These are phyloP conservation scores for Lepidocolaptes lacrymiger DNA, from an alignment of 2,797 vertebrate genomes.

Conservation along the genomic window DNA sequence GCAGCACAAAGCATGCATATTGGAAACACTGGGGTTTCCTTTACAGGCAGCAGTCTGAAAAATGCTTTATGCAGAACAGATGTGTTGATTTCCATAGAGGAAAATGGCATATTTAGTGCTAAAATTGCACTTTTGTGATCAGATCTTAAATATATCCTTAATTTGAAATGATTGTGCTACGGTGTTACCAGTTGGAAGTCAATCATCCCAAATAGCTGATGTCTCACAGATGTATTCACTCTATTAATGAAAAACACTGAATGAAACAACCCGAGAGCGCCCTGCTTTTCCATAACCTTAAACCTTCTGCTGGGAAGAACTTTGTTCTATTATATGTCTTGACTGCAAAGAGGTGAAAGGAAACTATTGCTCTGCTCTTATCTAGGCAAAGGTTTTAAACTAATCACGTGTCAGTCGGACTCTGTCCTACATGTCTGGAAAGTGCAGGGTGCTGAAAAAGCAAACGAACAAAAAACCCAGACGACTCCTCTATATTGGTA, in stretches of 20 bases:
- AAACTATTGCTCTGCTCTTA: not conserved
- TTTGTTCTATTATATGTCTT: not conserved
- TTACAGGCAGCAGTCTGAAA: not conserved
- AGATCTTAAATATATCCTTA: not conserved
- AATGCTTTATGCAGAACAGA: not conserved
- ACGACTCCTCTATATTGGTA: rapidly evolving
- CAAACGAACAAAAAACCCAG: not conserved
- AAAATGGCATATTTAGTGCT: not conserved
- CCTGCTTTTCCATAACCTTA: not conserved
- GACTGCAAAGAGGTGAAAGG: not conserved
- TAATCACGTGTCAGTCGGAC: not conserved
- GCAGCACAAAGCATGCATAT: not conserved
- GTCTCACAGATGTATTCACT: not conserved
- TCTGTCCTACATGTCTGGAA: not conserved
- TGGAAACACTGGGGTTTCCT: not conserved
- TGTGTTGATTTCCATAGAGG: not conserved
- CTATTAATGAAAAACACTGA: not conserved
- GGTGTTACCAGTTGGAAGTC: not conserved
- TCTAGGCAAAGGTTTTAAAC: not conserved
- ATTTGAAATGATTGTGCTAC: not conserved
- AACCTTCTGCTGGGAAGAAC: not conserved
- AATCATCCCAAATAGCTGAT: not conserved
- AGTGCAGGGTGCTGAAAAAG: not conserved
- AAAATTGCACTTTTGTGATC: not conserved
- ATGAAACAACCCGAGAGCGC: not conserved